These are phyloP conservation scores for Sinonovacula constricta DNA, from an alignment of 1,140 invertebrate species.

Conservation along the genomic window DNA sequence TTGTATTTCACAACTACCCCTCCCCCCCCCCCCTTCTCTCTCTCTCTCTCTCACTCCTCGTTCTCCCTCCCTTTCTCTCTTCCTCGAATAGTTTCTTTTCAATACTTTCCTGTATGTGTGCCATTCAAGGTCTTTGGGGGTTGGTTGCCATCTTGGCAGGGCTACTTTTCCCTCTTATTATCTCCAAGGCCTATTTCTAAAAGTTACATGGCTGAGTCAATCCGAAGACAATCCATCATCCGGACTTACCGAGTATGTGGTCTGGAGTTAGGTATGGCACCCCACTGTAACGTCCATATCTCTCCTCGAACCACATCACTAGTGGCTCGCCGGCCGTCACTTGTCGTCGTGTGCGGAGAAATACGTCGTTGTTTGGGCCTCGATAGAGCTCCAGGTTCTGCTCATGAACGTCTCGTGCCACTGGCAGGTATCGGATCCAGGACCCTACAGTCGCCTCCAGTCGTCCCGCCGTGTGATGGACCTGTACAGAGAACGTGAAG, in stretches of 20 bases:
- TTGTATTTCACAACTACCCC: too few relatives aligned
- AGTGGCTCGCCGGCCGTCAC: slow-evolving; percentile 83
- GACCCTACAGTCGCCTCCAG: too few relatives aligned
- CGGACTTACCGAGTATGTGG: slow-evolving; percentile 87
- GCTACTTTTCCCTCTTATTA: not conserved
- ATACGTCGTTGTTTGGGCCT: slow-evolving; percentile 57
- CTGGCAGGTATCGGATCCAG: slow-evolving; percentile 78
- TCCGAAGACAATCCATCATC: not conserved
- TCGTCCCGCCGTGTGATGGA: too few relatives aligned
- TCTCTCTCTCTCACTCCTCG: too few relatives aligned
- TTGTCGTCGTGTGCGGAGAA: slow-evolving; percentile 73
- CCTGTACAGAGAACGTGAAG: too few relatives aligned
- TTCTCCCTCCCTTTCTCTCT: not conserved
- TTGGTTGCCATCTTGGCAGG: too few relatives aligned
- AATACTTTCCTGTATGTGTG: too few relatives aligned
- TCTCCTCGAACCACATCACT: slow-evolving; percentile 89
- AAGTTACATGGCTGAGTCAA: too few relatives aligned
- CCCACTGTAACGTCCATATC: slow-evolving; percentile 84
- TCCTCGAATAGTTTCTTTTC: too few relatives aligned
- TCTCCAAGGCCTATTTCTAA: not conserved
- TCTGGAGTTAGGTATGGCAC: slow-evolving; percentile 88
- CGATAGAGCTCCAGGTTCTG: slow-evolving; percentile 82
- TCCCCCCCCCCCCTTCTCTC: not conserved
- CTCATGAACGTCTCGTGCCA: slow-evolving; percentile 85
- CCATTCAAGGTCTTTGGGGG: too few relatives aligned